phyloP scores from a whole-genome alignment of 2,888 invertebrate genomes.

The Dicycla oo region DNA sequence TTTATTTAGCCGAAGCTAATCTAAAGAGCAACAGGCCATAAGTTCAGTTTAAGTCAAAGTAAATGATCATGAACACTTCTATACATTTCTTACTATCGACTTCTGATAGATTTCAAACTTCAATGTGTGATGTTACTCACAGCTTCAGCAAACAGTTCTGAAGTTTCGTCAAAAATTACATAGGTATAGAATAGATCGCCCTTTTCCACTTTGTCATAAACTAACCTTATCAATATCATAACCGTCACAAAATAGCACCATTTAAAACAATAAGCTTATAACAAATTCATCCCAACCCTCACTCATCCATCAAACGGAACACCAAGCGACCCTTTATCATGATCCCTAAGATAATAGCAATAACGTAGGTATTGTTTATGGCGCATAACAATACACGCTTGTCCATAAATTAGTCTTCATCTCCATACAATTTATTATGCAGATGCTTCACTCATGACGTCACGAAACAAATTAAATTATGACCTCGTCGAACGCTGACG shows the following conservation, averaged over 20 bases:
- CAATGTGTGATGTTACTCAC: too few species aligned
- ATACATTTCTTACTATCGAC: neutral
- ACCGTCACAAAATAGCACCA: neutral
- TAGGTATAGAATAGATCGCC: neutral
- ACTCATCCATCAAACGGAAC: constrained; percentile 50
- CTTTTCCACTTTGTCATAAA: neutral
- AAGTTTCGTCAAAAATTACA: neutral
- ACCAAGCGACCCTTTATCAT: constrained; percentile 47
- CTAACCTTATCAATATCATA: constrained; percentile 1
- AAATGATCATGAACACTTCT: neutral
- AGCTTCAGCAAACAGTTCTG: neutral
- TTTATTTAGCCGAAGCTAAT: neutral
- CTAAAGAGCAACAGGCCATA: neutral
- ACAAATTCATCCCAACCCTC: constrained; percentile 36
- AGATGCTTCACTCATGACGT: constrained; percentile 63
- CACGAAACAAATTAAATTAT: constrained; percentile 80
- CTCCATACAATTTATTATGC: constrained; percentile 65
- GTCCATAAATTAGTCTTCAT: constrained; percentile 64
- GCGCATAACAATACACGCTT: constrained; percentile 58
- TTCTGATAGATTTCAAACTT: neutral
- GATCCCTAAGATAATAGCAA: constrained; percentile 61
- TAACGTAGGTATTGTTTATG: constrained; percentile 60
- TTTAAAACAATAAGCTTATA: constrained; percentile 18
- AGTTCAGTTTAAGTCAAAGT: neutral
- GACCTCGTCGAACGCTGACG: constrained; percentile 69